Evolutionary conservation across 2,888 invertebrate genomes (phyloP), one percentile per base, ranked within the genome.

Genomic region (Rambutsinella grinnellia): DNA sequence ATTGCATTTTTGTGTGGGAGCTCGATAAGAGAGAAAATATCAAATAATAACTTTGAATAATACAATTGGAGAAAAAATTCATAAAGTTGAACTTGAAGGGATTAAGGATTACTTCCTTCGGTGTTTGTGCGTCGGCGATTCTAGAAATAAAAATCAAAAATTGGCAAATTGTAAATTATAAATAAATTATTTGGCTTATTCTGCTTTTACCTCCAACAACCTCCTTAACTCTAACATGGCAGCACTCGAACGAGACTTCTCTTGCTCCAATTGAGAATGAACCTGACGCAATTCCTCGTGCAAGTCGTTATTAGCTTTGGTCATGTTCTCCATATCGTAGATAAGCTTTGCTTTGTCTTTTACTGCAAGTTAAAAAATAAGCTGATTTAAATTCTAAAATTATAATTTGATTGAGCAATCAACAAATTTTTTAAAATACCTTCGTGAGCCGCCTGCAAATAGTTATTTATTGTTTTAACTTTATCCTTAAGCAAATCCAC

Each of bases 311-410:
- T 93, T 91, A 51, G 92, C 91, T 47, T 89, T 89, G 69, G 90
- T 89, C 80, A 94, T 87, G 81, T 91, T 89, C 83, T 93, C 92
- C 61, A 93, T 90, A 86, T 93, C 93, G 58, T 92, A 88, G 76
- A 94, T 86, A 15, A 93, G 90, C 78, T 92, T 90, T 0, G 93
- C 93, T 86, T 93, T 93, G 85, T 93, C 93, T 86, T 92, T 92
- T 92, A 93, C 94, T 93, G 85, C n/a, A n/a, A n/a, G n/a, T n/a
- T 81, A 26, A 17, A 5, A 60, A 28, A 60, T 28, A 60, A 23
- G 13, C n/a, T n/a, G n/a, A 47, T 53, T 53, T 65, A 19, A 26
- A 26, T 17, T 19, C 19, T 49, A 5, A 3, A 49, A 49, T 17
- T 49, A 17, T 49, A 17, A 49, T 70, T n/a, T n/a, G n/a, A n/a